Evolutionary conservation across 92 coral and sea anemone genomes (phyloP).

Genomic region (Virgularia gustaviana): DNA sequence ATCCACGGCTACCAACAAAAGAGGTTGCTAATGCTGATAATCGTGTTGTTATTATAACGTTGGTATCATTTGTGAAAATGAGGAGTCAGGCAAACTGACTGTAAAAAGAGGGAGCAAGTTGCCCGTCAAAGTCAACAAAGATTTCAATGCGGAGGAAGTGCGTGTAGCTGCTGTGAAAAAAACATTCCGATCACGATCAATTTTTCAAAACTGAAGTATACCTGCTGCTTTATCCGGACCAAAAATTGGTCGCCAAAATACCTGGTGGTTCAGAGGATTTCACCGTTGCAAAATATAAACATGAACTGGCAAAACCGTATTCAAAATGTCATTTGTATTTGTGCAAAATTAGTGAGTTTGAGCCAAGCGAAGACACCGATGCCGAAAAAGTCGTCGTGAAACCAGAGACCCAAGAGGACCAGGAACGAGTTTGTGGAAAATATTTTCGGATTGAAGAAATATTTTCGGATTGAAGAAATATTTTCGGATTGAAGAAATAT

Average conservation of each 20-base stretch:
- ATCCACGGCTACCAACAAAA: background rate
- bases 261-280: constrained; percentile 42
- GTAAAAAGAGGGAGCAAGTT: no score
- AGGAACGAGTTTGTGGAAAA: no score
- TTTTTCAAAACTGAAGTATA: constrained; percentile 26
- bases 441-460: no score
- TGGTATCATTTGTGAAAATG: constrained; percentile 5
- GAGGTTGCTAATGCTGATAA: no score
- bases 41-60: constrained; percentile 10
- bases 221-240: constrained; percentile 51
- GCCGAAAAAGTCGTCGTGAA: background rate
- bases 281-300: constrained; percentile 39
- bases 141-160: no score
- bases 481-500: no score
- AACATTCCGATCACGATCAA: no score
- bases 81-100: background rate
- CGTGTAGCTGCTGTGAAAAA: constrained; percentile 33
- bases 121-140: no score
- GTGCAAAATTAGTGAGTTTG: constrained; percentile 2
- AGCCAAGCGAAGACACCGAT: background rate
- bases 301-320: no score
- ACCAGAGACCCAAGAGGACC: background rate
- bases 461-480: no score
- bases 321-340: no score
- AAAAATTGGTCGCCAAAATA: constrained; percentile 38